Evolutionary conservation across 2,888 invertebrate species (phyloP), one percentile per base, ranked within the genome.

Genomic region (Eristalinus aeneus): DNA sequence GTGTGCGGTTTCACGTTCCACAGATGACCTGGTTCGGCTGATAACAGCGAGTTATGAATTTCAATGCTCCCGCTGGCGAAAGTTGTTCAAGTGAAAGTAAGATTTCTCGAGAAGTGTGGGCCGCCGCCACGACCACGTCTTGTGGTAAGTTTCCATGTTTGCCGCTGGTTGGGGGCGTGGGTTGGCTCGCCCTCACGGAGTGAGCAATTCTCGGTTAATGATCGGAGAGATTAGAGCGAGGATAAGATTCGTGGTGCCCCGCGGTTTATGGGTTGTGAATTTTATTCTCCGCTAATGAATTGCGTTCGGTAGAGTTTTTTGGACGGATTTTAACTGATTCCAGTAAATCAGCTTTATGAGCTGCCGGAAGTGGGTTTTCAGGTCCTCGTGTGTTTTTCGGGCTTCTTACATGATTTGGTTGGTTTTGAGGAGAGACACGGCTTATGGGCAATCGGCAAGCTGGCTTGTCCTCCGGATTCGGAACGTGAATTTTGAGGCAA

Each of bases 31-130:
- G 86, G 82, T 82, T 86, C 36, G 56, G 64, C 72, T 86, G 86
- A 85, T 86, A 86, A 86, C 73, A 53, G 64, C 39, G 74, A 69
- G 54, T 86, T 82, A 85, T 85, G 77, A 86, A 82, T 86, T 86
- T 86, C 82, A 86, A 86, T 86, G 86, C 60, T 77, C 65, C 73
- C 77, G 23, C 69, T 73, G 86, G 82, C 74, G 86, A 86, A 86
- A 86, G 86, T 86, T 82, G 74, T 77, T 61, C 69, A 82, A 86
- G 86, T 86, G 86, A 86, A 86, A 86, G 86, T 86, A 65, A 74
- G 65, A 39, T 23, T 58, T 32, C 23, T 31, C 16, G 34, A 23
- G 39, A 64, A 58, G 60, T 67, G 60, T 60, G 23, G 32, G 20
- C 12, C 54, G 16, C 3, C n/a, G n/a, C n/a, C 53, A 8, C 67